These are phyloP conservation scores for Megaustenia siamemsis DNA, from an alignment of 2,888 invertebrate genomes.

Conservation along the genomic window DNA sequence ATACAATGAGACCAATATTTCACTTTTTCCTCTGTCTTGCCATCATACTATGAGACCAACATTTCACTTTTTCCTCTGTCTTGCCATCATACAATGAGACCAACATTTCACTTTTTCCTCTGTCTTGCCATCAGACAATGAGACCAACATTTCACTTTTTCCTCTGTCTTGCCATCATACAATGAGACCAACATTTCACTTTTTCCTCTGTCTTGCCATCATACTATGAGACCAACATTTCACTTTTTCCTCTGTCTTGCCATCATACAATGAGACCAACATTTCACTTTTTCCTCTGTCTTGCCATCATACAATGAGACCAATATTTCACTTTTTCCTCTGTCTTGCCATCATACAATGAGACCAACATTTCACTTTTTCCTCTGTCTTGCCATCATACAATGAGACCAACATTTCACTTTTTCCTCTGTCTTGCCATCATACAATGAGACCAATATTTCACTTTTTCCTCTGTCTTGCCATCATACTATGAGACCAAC, in stretches of 20 bases:
- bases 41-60: too few relatives aligned
- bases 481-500: neutral
- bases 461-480: neutral
- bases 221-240: neutral
- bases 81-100: too few relatives aligned
- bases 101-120: neutral
- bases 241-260: neutral
- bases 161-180: conserved; percentile 72
- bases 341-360: too few relatives aligned
- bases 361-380: neutral
- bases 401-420: neutral
- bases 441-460: conserved; percentile 59
- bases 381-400: neutral
- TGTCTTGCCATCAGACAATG: neutral
- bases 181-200: neutral
- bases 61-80: too few relatives aligned
- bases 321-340: too few relatives aligned
- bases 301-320: too few relatives aligned
- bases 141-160: neutral
- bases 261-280: too few relatives aligned
- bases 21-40: neutral
- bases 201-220: neutral
- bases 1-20: too few relatives aligned
- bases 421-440: conserved; percentile 67
- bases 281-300: neutral